Percentiles rank a stretch among this genome's conserved stretches.
phyloP scores from a whole-genome alignment of 2,888 invertebrate genomes.

The Nephrotoma appendiculata region DNA sequence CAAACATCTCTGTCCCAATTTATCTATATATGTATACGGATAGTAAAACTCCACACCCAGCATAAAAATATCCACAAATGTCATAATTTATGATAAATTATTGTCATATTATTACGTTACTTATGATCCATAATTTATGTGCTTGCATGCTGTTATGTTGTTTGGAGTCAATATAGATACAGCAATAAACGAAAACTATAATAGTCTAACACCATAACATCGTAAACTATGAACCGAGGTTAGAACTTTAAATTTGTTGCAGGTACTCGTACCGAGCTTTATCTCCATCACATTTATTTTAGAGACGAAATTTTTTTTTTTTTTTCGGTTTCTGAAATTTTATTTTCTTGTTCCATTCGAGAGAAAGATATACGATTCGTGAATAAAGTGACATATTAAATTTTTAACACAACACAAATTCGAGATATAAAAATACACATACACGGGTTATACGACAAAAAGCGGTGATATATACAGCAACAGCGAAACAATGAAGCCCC shows the following conservation, averaged over 20 bases:
- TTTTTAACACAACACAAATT: background rate
- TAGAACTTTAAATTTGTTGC: background rate
- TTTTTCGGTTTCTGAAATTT: too few species aligned
- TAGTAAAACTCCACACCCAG: background rate
- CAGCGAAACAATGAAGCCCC: background rate
- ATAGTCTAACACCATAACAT: background rate
- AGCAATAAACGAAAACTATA: background rate
- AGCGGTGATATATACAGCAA: background rate
- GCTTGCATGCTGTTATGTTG: background rate
- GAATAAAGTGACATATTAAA: background rate
- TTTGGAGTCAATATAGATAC: background rate
- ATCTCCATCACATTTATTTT: too few species aligned
- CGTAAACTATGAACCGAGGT: background rate
- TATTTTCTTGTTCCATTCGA: background rate
- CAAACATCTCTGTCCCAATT: background rate
- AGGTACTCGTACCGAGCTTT: background rate
- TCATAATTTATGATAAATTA: background rate
- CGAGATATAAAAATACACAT: background rate
- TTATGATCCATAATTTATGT: background rate
- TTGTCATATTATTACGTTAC: background rate
- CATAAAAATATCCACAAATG: background rate
- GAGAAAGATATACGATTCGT: background rate
- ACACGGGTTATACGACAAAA: background rate
- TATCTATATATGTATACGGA: background rate
- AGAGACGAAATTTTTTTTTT: too few species aligned